Conservation (phyloP, 1,140 invertebrate genomes). For the Palaemon carinicauda region DNA sequence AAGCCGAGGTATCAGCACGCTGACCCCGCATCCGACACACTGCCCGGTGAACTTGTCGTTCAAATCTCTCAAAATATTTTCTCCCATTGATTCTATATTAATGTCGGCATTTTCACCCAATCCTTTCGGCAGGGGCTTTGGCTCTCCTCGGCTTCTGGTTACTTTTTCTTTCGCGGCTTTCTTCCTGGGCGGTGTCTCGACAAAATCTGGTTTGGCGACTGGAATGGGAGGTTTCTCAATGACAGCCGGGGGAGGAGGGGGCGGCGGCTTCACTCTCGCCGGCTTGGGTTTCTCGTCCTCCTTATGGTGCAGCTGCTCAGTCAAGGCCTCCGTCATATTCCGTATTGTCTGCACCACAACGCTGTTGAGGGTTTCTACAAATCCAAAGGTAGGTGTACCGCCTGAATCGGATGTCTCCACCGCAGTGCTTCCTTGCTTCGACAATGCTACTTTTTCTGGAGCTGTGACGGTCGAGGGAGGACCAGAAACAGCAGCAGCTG, state of each 20-base stretch:
- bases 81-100: slow-evolving; percentile 50
- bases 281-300: slow-evolving; percentile 23
- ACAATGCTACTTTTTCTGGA: no score
- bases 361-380: slow-evolving; percentile 47
- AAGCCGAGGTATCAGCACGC: slow-evolving; percentile 47
- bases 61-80: slow-evolving; percentile 58
- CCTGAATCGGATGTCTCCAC: background rate
- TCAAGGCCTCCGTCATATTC: slow-evolving; percentile 36
- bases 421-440: background rate
- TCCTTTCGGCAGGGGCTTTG: slow-evolving; percentile 44
- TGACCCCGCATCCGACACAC: slow-evolving; percentile 56
- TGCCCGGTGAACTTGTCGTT: slow-evolving; percentile 56
- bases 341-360: slow-evolving; percentile 45
- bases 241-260: no score
- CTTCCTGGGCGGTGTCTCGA: background rate
- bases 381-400: slow-evolving; percentile 31
- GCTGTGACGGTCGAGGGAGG: no score
- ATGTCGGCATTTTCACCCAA: slow-evolving; percentile 59
- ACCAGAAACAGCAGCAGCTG: no score
- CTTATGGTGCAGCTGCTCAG: slow-evolving; percentile 25
- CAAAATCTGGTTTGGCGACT: background rate
- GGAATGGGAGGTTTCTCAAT: background rate
- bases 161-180: background rate
- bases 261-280: background rate
- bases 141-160: slow-evolving; percentile 4